A percentile compares a stretch with the other conserved stretches of the same genome.
These are phyloP conservation scores for Cyclopterus lumpus DNA, from an alignment of 2,797 vertebrate species.

Conservation along the genomic window DNA sequence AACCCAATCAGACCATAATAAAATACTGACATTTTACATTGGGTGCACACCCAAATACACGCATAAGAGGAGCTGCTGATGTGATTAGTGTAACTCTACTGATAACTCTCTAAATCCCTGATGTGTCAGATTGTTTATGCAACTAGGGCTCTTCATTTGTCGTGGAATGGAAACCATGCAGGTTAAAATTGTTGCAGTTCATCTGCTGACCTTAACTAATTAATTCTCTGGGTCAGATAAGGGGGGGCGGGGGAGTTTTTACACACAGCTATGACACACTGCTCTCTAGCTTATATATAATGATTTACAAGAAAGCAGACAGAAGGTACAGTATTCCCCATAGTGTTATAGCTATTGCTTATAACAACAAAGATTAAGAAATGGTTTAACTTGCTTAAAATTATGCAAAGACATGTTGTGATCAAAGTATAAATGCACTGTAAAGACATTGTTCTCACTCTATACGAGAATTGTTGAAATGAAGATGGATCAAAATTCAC, in stretches of 20 bases:
- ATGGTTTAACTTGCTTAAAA: neutral
- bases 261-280: neutral
- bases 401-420: neutral
- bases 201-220: neutral
- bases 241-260: neutral
- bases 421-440: neutral
- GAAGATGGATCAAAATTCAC: neutral
- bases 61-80: neutral
- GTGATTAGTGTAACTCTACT: neutral
- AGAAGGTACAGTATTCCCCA: no score
- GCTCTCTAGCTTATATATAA: neutral
- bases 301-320: no score
- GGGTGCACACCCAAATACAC: neutral
- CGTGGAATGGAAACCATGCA: neutral
- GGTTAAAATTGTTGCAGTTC: neutral
- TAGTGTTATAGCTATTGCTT: neutral
- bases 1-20: neutral
- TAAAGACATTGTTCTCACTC: neutral
- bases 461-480: neutral
- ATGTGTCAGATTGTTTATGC: neutral
- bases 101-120: neutral
- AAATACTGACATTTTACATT: neutral
- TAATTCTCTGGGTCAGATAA: slow-evolving; percentile 17
- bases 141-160: neutral
- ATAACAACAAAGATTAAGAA: neutral